A percentile compares a stretch with the other conserved stretches of the same genome.
phyloP scores from a whole-genome alignment of 2,797 vertebrate genomes.

The Enteromius argenteus region DNA sequence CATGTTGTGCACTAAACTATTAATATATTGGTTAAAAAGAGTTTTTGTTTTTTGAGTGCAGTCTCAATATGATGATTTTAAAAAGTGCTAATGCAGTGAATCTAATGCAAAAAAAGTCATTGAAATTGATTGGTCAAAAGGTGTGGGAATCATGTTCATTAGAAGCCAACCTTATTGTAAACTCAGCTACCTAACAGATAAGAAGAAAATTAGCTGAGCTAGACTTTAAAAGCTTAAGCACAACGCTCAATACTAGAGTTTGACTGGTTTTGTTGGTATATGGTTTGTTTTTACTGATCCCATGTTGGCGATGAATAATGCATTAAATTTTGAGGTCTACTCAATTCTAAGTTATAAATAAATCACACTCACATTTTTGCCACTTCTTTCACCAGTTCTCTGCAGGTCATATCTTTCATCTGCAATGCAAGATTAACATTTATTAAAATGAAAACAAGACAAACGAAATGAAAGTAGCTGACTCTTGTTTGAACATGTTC shows the following conservation, averaged over 20 bases:
- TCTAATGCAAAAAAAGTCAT: not conserved
- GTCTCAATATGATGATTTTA: not conserved
- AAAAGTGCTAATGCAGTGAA: not conserved
- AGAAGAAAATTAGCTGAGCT: slow-evolving; percentile 8
- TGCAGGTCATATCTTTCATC: slow-evolving; percentile 98
- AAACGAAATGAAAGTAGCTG: not conserved
- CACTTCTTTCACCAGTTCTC: slow-evolving; percentile 96
- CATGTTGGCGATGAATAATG: not conserved
- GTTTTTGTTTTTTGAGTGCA: not conserved
- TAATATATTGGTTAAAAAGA: not conserved
- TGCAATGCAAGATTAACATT: slow-evolving; percentile 64
- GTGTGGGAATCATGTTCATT: not conserved
- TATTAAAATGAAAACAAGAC: not conserved
- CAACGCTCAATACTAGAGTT: not conserved
- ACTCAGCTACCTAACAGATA: slow-evolving; percentile 16
- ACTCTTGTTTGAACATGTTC: slow-evolving; percentile 6
- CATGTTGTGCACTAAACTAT: not conserved
- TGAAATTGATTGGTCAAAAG: not conserved
- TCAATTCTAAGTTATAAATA: not conserved
- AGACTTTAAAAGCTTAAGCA: slow-evolving; percentile 15
- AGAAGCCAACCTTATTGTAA: not conserved
- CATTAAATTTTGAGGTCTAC: not conserved
- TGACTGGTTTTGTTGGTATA: slow-evolving; percentile 21
- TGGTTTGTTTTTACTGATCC: not conserved
- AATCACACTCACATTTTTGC: slow-evolving; percentile 94